Base-by-base conservation (phyloP, 2,888 invertebrate species). In the Drosophila bunnanda region DNA sequence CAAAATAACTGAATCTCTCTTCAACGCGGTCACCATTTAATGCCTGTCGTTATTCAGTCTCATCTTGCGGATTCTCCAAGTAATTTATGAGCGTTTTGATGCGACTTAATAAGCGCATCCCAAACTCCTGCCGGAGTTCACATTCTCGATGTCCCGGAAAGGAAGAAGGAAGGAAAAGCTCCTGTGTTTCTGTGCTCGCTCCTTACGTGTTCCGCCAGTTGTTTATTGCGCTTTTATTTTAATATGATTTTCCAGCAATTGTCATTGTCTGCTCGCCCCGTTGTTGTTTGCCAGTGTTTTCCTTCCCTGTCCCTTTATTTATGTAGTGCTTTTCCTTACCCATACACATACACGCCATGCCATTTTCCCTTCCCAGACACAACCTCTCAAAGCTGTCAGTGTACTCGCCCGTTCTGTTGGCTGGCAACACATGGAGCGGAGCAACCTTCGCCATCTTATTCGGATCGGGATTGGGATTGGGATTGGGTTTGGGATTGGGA, bases 221-320 rank as follows among this genome's bases (percentile, higher is more conserved):
- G 70, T 73, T 81, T 76, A 76, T 78, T 80, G 56, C 66, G 69
- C 64, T 77, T 75, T 78, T 73, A 66, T 80, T 82, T 80, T 82
- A 78, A 80, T 77, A 72, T 70, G 75, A 77, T 82, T 67, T 83
- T 75, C 69, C 75, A 80, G 62, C 80, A 80, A 83, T 80, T 80
- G 79, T 74, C 66, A 74, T 74, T 69, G 69, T 68, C 65, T 64
- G 61, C 53, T 55, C 61, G 54, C 44, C 32, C 17, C 17, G 39
- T 5, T 39, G 59, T 38, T 62, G 65, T 59, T 76, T 58, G 67
- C 57, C 61, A 69, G 69, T 69, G 62, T 55, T 77, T 67, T 64
- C 53, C 44, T 17, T 36, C 22, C 50, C 25, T n/a, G 28, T 28
- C 41, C 48, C 48, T 53, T 66, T 58, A 68, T 66, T 66, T 66